Percentiles rank a stretch among this genome's conserved stretches.
phyloP scores from a whole-genome alignment of 2,113 vertebrate species.

The Diadophis punctatus region DNA sequence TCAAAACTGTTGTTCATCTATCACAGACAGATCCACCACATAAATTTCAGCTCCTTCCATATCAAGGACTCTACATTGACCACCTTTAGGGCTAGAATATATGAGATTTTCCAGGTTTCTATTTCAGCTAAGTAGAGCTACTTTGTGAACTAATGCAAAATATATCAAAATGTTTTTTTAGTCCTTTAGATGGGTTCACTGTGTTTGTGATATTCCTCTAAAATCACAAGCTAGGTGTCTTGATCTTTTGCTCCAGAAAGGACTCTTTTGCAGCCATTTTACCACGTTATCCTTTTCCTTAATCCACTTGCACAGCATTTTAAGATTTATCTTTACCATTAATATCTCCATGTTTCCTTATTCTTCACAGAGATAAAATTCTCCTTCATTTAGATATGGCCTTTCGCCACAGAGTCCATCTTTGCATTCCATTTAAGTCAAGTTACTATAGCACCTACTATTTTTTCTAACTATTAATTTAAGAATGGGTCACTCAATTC shows the following conservation, averaged over 20 bases:
- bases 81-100: not conserved
- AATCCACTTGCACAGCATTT: not conserved
- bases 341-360: not conserved
- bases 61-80: not conserved
- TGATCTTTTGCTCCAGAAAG: not conserved
- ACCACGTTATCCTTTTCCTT: not conserved
- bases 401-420: not conserved
- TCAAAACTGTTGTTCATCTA: not conserved
- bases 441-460: not conserved
- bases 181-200: not conserved
- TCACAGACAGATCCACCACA: not conserved
- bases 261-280: not conserved
- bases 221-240: not conserved
- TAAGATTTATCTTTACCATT: not conserved
- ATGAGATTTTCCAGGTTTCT: not conserved
- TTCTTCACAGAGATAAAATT: not conserved
- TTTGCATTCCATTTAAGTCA: not conserved
- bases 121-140: not conserved
- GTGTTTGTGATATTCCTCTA: not conserved
- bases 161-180: not conserved
- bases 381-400: not conserved
- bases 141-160: not conserved
- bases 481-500: not conserved
- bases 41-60: not conserved
- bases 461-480: not conserved